Conservation (phyloP, 2,888 invertebrate species). For the Itoplectis maculator region DNA sequence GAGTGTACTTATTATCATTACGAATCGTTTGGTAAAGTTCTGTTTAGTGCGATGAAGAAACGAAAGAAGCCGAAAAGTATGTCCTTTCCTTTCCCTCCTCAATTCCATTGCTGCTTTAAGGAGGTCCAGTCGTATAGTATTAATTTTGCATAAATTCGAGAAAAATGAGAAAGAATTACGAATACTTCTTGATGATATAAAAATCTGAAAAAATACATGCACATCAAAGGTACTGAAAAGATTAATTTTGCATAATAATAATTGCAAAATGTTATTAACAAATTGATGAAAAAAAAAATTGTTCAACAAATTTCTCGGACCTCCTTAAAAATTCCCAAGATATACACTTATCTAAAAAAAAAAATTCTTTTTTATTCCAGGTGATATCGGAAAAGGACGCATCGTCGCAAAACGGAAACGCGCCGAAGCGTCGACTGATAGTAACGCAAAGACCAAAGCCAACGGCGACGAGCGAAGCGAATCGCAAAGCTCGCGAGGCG, state of each 20-base stretch:
- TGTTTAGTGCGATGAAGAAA: background rate
- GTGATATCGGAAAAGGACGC: slow-evolving; percentile 73
- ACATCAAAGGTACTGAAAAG: too few species aligned
- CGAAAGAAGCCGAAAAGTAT: slow-evolving; percentile 11
- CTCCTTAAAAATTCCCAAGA: too few species aligned
- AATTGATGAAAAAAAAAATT: too few species aligned
- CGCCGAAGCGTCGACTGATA: slow-evolving; percentile 77
- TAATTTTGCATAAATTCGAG: too few species aligned
- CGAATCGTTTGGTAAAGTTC: background rate
- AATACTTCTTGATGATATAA: too few species aligned
- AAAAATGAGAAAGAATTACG: too few species aligned
- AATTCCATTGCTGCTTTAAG: background rate
- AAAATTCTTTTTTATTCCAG: slow-evolving; percentile 67
- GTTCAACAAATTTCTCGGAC: too few species aligned
- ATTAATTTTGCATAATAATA: too few species aligned
- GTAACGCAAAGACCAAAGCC: slow-evolving; percentile 78
- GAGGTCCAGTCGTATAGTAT: too few species aligned
- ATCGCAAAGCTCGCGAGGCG: slow-evolving; percentile 87
- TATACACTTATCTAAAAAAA: too few species aligned
- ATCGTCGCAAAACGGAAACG: slow-evolving; percentile 76
- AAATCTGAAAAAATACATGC: too few species aligned
- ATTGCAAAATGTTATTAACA: too few species aligned
- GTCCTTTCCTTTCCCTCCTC: slow-evolving; percentile 1
- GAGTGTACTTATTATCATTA: background rate
- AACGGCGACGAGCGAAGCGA: slow-evolving; percentile 83